Evolutionary conservation across 92 coral and sea anemone genomes (phyloP).

Genomic region (Phenganax stokvisi): DNA sequence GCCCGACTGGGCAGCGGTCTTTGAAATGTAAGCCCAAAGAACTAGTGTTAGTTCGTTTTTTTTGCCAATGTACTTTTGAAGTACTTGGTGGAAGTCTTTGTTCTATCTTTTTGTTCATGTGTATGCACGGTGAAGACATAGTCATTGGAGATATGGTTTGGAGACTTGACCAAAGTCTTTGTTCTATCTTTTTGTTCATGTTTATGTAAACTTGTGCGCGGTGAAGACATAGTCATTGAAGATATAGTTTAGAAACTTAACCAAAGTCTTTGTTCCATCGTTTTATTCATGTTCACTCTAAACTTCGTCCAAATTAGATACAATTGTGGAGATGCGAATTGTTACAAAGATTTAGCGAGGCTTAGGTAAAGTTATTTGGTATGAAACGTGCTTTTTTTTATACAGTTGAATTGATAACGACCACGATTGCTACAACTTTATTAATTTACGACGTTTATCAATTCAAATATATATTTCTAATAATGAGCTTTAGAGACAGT

Average conservation of each 20-base stretch:
- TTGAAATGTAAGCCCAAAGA: constrained; percentile 73
- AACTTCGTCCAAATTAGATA: constrained; percentile 47
- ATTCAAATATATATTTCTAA: too few species aligned
- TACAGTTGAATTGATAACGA: not conserved
- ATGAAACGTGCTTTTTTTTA: not conserved
- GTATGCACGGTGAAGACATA: too few species aligned
- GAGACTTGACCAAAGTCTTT: too few species aligned
- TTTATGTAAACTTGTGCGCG: too few species aligned
- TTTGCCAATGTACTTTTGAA: too few species aligned
- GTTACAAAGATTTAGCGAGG: constrained; percentile 80
- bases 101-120: too few species aligned
- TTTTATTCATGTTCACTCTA: not conserved
- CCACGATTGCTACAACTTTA: not conserved
- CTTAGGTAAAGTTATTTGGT: constrained; percentile 52
- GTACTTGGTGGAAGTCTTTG: too few species aligned
- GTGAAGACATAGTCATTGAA: too few species aligned
- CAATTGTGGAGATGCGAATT: constrained; percentile 78
- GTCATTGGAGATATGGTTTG: too few species aligned
- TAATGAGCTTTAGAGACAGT: too few species aligned
- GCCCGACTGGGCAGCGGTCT: constrained; percentile 90
- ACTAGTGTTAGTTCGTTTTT: not conserved
- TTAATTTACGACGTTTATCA: too few species aligned
- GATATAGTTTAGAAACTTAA: not conserved
- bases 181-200: too few species aligned
- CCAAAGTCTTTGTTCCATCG: not conserved